These are phyloP conservation scores for Parasteatoda tepidariorum DNA, from an alignment of 1,140 invertebrate species.

Conservation along the genomic window DNA sequence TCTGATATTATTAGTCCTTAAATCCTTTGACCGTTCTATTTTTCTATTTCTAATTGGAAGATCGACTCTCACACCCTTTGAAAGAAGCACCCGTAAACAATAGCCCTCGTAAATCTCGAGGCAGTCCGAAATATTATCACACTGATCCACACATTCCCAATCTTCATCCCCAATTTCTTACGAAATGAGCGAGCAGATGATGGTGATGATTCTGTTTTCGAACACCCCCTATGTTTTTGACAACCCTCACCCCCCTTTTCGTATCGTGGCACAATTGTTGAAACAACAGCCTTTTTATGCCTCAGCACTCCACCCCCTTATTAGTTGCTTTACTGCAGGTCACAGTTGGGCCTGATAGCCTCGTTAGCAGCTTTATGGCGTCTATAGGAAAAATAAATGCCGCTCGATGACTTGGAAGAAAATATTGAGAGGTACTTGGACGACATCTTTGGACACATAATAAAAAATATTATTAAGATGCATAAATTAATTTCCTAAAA, in stretches of 20 bases:
- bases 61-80: constrained; percentile 1
- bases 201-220: constrained; percentile 53
- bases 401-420: constrained; percentile 3
- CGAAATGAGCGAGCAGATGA: constrained; percentile 32
- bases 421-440: background rate
- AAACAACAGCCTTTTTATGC: constrained; percentile 59
- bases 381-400: constrained; percentile 59
- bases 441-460: constrained; percentile 30
- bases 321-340: constrained; percentile 57
- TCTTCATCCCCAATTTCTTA: background rate
- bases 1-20: no score
- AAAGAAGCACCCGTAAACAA: background rate
- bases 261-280: constrained; percentile 49
- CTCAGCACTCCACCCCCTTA: constrained; percentile 47
- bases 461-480: no score
- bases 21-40: no score
- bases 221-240: constrained; percentile 14
- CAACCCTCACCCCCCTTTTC: background rate
- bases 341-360: constrained; percentile 55
- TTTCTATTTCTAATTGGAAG: constrained; percentile 26
- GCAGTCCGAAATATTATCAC: constrained; percentile 51
- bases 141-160: background rate
- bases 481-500: no score
- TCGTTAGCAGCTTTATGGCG: constrained; percentile 58
- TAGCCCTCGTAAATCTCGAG: constrained; percentile 40